Percentiles rank a stretch among this genome's conserved stretches.
Conservation (phyloP, 2,113 vertebrate genomes). For the Phoenicopterus ruber region DNA sequence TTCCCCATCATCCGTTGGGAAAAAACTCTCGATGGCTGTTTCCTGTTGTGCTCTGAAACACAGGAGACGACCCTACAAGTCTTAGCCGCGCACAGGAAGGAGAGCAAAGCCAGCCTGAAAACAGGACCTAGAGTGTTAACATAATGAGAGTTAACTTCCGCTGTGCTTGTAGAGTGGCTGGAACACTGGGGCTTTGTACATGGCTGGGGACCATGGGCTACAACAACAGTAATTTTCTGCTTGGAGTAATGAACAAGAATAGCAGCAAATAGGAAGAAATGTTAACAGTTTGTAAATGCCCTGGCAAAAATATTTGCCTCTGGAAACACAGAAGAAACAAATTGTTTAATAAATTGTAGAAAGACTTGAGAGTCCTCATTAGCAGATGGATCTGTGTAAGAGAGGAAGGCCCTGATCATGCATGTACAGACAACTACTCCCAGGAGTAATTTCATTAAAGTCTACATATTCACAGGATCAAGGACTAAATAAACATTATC, state of each 20-base stretch:
- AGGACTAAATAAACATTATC: not conserved
- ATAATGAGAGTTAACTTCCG: slow-evolving; percentile 28
- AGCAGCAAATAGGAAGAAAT: slow-evolving; percentile 26
- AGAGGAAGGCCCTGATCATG: not conserved
- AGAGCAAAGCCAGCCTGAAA: not conserved
- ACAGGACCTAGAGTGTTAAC: not conserved
- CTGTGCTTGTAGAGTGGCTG: not conserved
- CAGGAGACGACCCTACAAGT: not conserved
- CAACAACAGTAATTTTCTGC: slow-evolving; percentile 52
- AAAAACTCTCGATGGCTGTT: not conserved
- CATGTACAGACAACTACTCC: not conserved
- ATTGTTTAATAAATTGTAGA: slow-evolving; percentile 2
- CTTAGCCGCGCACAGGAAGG: not conserved
- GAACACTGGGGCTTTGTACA: slow-evolving; percentile 38
- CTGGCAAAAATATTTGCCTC: slow-evolving; percentile 49
- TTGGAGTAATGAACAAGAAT: slow-evolving; percentile 34
- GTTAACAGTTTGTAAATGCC: not conserved
- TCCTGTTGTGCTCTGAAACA: not conserved
- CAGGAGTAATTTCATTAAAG: not conserved
- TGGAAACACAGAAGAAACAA: slow-evolving; percentile 32
- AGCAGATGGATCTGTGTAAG: not conserved
- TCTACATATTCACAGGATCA: not conserved
- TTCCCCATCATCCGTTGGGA: not conserved
- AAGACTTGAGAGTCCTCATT: not conserved
- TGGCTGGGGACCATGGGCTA: not conserved